A percentile compares a stretch with the other conserved stretches of the same genome.
Conservation (phyloP, 1,140 invertebrate species). For the Pachyrhynchus sulphureomaculatus region DNA sequence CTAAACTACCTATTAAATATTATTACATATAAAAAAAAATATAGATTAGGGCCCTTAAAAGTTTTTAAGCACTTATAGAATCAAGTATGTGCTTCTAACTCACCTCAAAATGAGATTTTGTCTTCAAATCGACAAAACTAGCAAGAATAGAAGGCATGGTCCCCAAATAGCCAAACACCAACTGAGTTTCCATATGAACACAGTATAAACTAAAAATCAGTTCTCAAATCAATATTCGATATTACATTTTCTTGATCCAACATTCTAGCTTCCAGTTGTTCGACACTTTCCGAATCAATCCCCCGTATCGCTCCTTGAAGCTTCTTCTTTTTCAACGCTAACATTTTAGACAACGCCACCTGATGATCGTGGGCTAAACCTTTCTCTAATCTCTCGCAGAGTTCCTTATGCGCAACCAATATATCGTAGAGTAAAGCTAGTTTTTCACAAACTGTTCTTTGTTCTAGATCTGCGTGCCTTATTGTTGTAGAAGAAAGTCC, state of each 20-base stretch:
- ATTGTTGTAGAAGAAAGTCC: constrained; percentile 41
- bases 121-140: constrained; percentile 62
- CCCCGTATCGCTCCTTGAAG: constrained; percentile 69
- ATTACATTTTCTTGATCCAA: constrained; percentile 71
- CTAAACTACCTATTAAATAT: too few species aligned
- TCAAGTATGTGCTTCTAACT: constrained; percentile 9
- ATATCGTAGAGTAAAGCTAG: constrained; percentile 65
- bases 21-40: too few species aligned
- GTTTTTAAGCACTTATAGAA: not conserved
- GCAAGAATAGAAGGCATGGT: constrained; percentile 64
- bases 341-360: constrained; percentile 67
- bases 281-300: constrained; percentile 64
- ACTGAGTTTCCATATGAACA: constrained; percentile 71
- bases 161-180: constrained; percentile 69
- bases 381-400: constrained; percentile 71
- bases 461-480: constrained; percentile 45
- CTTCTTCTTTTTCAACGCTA: constrained; percentile 67
- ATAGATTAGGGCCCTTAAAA: too few species aligned
- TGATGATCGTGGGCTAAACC: constrained; percentile 70
- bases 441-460: constrained; percentile 62
- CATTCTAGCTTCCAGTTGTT: constrained; percentile 68
- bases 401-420: constrained; percentile 62
- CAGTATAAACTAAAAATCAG: constrained; percentile 72
- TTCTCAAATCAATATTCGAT: constrained; percentile 68
- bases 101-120: constrained; percentile 65